phyloP scores from a whole-genome alignment of 2,888 invertebrate genomes.

The Nasonovia ribisnigri region DNA sequence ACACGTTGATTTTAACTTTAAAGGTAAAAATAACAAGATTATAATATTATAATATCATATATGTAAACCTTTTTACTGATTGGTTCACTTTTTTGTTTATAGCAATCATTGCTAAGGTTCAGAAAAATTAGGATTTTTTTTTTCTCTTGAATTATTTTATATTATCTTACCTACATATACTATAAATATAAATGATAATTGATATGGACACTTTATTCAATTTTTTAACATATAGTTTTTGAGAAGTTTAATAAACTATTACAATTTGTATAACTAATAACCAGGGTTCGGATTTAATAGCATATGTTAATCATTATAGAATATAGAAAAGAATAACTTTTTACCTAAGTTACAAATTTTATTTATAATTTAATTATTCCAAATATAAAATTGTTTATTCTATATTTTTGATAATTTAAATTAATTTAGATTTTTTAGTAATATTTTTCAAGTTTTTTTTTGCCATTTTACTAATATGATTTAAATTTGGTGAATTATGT shows the following conservation, averaged over 20 bases:
- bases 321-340: neutral
- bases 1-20: conserved; percentile 7
- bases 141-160: neutral
- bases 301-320: neutral
- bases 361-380: neutral
- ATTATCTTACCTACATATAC: neutral
- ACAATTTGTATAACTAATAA: neutral
- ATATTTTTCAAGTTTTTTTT: neutral
- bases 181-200: neutral
- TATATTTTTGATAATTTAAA: neutral
- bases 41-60: neutral
- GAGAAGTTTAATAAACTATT: neutral
- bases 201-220: neutral
- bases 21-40: neutral
- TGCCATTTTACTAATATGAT: neutral
- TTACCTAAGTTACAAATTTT: neutral
- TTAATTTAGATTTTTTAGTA: neutral
- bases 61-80: conserved; percentile 42
- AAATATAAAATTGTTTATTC: neutral
- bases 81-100: conserved; percentile 11
- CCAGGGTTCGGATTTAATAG: neutral
- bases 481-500: neutral
- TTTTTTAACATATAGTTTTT: neutral
- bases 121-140: neutral
- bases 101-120: neutral